Evolutionary conservation across 2,113 vertebrate species (phyloP).

Genomic region (Melanocharis versteri): DNA sequence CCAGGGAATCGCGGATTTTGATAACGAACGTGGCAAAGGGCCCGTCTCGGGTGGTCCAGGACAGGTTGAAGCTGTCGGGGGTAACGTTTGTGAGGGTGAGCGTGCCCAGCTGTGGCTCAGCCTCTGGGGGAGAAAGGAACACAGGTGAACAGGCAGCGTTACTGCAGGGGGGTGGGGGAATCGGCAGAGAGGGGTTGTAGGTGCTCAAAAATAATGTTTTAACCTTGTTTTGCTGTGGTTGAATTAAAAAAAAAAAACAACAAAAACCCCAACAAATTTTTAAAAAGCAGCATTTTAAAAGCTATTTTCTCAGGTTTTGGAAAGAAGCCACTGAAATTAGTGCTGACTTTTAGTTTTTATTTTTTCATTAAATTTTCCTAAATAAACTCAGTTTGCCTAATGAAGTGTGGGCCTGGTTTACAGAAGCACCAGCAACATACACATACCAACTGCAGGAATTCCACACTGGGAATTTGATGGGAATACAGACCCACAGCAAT

Average conservation of each 20-base stretch:
- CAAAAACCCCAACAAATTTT: no score
- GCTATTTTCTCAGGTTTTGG: not conserved
- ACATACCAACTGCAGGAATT: not conserved
- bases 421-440: not conserved
- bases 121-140: conserved; percentile 68
- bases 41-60: conserved; percentile 61
- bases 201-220: not conserved
- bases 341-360: not conserved
- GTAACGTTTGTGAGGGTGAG: conserved; percentile 74
- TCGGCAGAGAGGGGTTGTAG: not conserved
- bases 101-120: conserved; percentile 67
- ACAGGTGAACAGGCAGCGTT: conserved; percentile 2
- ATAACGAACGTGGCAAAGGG: conserved; percentile 68
- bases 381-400: not conserved
- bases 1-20: conserved; percentile 33
- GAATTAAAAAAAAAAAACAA: not conserved
- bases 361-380: not conserved
- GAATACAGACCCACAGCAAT: not conserved
- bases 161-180: not conserved
- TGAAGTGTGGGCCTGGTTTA: not conserved
- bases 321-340: conserved; percentile 30
- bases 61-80: conserved; percentile 71
- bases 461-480: not conserved
- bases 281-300: not conserved
- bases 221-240: not conserved